Evolutionary conservation across 2,113 vertebrate species (phyloP).

Genomic region (Anolis carolinensis): DNA sequence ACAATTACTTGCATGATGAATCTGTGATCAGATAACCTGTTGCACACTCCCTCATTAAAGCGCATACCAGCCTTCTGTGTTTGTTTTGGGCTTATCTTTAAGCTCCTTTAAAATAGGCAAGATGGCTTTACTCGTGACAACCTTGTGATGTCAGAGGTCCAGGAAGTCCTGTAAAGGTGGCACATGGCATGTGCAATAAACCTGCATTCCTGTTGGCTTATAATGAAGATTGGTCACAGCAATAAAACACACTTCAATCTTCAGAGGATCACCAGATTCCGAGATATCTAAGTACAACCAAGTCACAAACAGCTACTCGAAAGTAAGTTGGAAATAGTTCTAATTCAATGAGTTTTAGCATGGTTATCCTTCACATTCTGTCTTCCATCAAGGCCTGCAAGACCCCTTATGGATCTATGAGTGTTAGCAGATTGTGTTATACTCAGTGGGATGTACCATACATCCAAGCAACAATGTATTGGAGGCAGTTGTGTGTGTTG

Average conservation of each 20-base stretch:
- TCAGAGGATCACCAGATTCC: neutral
- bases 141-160: neutral
- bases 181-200: neutral
- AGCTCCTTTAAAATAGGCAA: constrained; percentile 16
- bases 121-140: constrained; percentile 1
- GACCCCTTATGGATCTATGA: neutral
- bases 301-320: neutral
- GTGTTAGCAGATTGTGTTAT: neutral
- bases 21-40: neutral
- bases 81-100: neutral
- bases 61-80: neutral
- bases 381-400: neutral
- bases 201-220: neutral
- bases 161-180: neutral
- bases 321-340: neutral
- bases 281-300: neutral
- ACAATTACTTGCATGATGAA: neutral
- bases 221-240: neutral
- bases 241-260: constrained; percentile 3
- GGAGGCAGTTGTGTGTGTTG: too few relatives aligned
- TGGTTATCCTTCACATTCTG: neutral
- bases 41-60: neutral
- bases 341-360: neutral
- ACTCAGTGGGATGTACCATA: too few relatives aligned
- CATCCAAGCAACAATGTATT: too few relatives aligned